Evolutionary conservation across 2,113 vertebrate genomes (phyloP).

Genomic region (Rhegmatorhina hoffmannsi): DNA sequence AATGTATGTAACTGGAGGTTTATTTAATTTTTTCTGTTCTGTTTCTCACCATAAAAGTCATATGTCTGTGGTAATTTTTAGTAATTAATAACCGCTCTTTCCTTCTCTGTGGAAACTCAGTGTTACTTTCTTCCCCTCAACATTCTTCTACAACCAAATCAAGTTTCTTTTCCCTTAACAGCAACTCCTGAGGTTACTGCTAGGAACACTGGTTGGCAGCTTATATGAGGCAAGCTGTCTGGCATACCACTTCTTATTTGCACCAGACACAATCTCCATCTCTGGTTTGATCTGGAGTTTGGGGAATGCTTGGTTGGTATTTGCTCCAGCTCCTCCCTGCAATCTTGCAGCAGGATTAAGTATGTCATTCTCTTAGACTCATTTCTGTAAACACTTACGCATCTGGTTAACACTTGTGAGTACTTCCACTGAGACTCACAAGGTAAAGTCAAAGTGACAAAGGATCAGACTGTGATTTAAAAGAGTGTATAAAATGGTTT

Average conservation of each 20-base stretch:
- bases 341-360: constrained; percentile 4
- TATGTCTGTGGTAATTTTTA: neutral
- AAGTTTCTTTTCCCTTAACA: neutral
- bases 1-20: neutral
- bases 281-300: neutral
- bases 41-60: neutral
- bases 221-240: neutral
- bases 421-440: neutral
- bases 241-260: neutral
- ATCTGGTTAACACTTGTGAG: constrained; percentile 46
- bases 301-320: constrained; percentile 17
- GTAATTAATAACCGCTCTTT: neutral
- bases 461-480: neutral
- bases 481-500: neutral
- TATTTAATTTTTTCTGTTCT: neutral
- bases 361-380: neutral
- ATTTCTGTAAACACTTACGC: neutral
- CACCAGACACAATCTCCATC: neutral
- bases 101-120: neutral
- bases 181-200: neutral
- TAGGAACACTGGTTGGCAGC: neutral
- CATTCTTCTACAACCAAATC: neutral
- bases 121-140: neutral
- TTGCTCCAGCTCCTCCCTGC: neutral
- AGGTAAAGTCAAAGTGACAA: neutral